These are phyloP conservation scores for Eumerus sabulonum DNA, from an alignment of 2,888 invertebrate species.

Conservation along the genomic window DNA sequence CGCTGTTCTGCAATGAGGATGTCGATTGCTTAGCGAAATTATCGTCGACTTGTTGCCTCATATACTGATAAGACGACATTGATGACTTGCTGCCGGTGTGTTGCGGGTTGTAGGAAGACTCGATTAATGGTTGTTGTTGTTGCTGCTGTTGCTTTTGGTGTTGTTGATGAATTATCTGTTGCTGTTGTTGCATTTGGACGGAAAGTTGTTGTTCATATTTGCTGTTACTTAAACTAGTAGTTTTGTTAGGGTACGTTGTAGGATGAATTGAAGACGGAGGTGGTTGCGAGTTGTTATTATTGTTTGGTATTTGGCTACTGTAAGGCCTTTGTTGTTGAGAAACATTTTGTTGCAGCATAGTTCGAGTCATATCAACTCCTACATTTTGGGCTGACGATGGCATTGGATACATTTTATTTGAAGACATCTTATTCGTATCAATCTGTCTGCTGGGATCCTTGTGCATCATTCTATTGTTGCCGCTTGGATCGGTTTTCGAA, in stretches of 20 bases:
- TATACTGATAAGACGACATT: constrained; percentile 63
- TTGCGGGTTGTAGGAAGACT: constrained; percentile 70
- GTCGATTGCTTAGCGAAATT: constrained; percentile 44
- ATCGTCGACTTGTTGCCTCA: constrained; percentile 45
- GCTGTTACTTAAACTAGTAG: constrained; percentile 65
- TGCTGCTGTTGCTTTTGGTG: constrained; percentile 71
- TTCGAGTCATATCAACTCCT: constrained; percentile 69
- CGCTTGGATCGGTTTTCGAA: constrained; percentile 51
- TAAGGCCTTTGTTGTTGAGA: constrained; percentile 59
- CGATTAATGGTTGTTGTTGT: constrained; percentile 67
- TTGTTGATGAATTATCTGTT: constrained; percentile 69
- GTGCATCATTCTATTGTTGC: constrained; percentile 57
- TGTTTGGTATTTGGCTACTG: constrained; percentile 58
- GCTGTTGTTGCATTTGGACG: constrained; percentile 71
- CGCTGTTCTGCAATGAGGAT: constrained; percentile 52
- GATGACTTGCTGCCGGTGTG: constrained; percentile 44
- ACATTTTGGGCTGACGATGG: constrained; percentile 52
- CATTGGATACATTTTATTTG: constrained; percentile 61
- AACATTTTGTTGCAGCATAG: constrained; percentile 61
- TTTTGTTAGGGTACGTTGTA: constrained; percentile 53
- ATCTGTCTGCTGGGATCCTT: constrained; percentile 63
- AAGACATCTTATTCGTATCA: constrained; percentile 62
- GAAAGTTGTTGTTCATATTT: constrained; percentile 73
- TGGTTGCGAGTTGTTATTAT: constrained; percentile 67
- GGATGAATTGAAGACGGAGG: constrained; percentile 62